These are phyloP conservation scores for Drosophila truncata DNA, from an alignment of 1,140 invertebrate genomes.

Conservation along the genomic window DNA sequence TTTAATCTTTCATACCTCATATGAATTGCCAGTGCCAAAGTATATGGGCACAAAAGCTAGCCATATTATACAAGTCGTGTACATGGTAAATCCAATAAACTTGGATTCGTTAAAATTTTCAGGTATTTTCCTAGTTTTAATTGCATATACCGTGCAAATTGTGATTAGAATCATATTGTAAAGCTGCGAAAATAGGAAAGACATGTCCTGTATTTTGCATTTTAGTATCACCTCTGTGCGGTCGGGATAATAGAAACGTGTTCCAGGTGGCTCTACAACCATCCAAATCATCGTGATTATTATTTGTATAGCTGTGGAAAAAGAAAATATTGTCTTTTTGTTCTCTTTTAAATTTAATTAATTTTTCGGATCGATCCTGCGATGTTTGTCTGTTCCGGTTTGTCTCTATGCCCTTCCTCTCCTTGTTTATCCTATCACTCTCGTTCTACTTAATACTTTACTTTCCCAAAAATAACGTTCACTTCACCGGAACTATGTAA, in stretches of 20 bases:
- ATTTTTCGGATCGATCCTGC: too few species aligned
- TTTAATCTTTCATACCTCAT: constrained; percentile 79
- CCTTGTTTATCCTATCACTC: too few species aligned
- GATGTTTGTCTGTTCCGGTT: too few species aligned
- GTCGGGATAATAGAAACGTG: constrained; percentile 87
- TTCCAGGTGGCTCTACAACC: constrained; percentile 89
- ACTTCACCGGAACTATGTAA: too few species aligned
- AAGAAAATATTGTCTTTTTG: neutral
- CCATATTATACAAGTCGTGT: constrained; percentile 95
- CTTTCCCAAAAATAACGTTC: too few species aligned
- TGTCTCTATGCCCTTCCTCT: too few species aligned
- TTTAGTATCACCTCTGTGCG: constrained; percentile 88
- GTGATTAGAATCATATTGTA: constrained; percentile 93
- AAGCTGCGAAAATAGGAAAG: constrained; percentile 91
- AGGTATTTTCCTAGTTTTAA: constrained; percentile 94
- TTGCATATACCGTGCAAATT: constrained; percentile 93
- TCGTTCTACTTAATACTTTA: too few species aligned
- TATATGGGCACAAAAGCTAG: constrained; percentile 95
- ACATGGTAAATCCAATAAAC: constrained; percentile 95
- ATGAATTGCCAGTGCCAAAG: constrained; percentile 89
- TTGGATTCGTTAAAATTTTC: constrained; percentile 96
- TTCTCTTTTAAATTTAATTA: neutral
- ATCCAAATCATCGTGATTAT: constrained; percentile 90
- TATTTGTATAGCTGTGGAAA: constrained; percentile 87
- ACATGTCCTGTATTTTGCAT: constrained; percentile 90